These are phyloP conservation scores for Ochropacha duplaris DNA, from an alignment of 2,888 invertebrate genomes.

Conservation along the genomic window DNA sequence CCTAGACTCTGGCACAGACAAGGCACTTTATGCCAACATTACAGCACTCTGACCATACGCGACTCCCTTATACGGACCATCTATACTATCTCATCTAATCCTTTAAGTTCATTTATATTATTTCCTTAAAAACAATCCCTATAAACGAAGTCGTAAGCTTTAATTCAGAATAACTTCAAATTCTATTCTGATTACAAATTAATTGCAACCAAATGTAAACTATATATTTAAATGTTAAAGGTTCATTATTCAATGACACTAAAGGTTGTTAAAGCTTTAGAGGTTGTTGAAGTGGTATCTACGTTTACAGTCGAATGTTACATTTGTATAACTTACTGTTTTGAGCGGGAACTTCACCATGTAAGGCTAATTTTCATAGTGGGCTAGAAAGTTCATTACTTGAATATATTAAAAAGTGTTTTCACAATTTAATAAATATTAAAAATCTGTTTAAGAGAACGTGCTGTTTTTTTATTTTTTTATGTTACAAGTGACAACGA, in stretches of 20 bases:
- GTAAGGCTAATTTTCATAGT: neutral
- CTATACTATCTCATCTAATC: slow-evolving; percentile 33
- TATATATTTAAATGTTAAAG: neutral
- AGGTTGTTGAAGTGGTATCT: slow-evolving; percentile 6
- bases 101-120: slow-evolving; percentile 17
- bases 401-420: neutral
- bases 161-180: neutral
- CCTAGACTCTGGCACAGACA: slow-evolving; percentile 15
- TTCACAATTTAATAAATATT: neutral
- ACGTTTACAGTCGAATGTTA: slow-evolving; percentile 25
- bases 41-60: slow-evolving; percentile 26
- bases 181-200: neutral
- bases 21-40: slow-evolving; percentile 29
- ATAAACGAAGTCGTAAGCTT: neutral
- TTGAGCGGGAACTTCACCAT: slow-evolving; percentile 19
- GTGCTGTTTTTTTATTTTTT: no score
- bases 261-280: neutral
- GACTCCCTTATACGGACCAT: slow-evolving; percentile 29
- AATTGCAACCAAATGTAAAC: neutral
- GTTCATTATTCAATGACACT: neutral
- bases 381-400: neutral
- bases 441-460: no score
- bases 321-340: slow-evolving; percentile 31
- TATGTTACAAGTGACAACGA: no score
- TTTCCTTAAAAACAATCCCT: neutral